Conservation (phyloP, 1,140 invertebrate genomes). For the Formica selysi region DNA sequence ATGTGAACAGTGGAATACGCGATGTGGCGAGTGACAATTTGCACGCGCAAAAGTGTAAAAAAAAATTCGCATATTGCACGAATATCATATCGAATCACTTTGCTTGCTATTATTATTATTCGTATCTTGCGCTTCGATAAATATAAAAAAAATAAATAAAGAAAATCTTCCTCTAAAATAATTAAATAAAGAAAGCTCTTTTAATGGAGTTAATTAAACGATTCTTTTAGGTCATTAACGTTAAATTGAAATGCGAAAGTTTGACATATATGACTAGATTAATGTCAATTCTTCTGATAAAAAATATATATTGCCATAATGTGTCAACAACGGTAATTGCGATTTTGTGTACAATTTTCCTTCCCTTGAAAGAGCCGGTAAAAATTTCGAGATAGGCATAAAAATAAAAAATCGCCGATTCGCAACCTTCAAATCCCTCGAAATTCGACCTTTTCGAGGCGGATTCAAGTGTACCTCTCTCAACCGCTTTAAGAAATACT, state of each 20-base stretch:
- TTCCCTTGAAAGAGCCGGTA: not conserved
- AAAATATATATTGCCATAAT: not conserved
- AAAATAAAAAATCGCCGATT: not conserved
- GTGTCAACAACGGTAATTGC: slow-evolving; percentile 9
- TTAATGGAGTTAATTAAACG: not conserved
- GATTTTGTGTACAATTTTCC: not conserved
- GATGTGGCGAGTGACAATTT: not conserved
- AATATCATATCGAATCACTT: slow-evolving; percentile 14
- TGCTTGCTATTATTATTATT: not conserved
- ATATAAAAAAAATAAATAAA: slow-evolving; percentile 5
- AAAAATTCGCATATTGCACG: not conserved
- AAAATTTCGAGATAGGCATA: not conserved
- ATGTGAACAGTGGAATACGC: not conserved
- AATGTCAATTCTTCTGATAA: not conserved
- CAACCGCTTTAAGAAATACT: slow-evolving; percentile 44
- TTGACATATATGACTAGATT: not conserved
- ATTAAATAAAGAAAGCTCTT: not conserved
- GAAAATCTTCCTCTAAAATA: not conserved
- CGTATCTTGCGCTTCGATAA: too few relatives aligned
- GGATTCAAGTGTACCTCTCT: not conserved
- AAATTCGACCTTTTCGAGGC: slow-evolving; percentile 28
- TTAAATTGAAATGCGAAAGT: not conserved
- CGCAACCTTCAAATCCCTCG: not conserved
- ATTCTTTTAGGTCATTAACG: not conserved
- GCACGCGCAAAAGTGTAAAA: not conserved